Conservation (phyloP, 2,113 vertebrate genomes). For the Pogona vitticeps region DNA sequence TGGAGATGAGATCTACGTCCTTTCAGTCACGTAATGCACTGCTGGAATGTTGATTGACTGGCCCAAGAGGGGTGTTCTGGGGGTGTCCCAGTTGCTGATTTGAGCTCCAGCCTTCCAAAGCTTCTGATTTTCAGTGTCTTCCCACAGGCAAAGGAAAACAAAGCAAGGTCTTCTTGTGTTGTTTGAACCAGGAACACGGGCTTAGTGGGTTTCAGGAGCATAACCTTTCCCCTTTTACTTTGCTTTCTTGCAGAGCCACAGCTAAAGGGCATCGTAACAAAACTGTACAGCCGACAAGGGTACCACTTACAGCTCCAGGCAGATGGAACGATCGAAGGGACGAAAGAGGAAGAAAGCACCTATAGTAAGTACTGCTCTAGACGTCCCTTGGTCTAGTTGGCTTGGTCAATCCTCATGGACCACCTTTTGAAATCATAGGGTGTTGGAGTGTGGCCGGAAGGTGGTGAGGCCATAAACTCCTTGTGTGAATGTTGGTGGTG, state of each 20-base stretch:
- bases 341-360: conserved; percentile 96
- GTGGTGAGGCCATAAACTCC: background rate
- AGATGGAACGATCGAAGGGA: conserved; percentile 98
- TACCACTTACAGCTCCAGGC: conserved; percentile 98
- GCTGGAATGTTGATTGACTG: conserved; percentile 33
- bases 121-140: conserved; percentile 23
- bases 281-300: conserved; percentile 98
- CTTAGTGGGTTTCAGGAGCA: conserved; percentile 12
- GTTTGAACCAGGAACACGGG: background rate
- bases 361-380: conserved; percentile 87
- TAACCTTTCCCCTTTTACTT: conserved; percentile 58
- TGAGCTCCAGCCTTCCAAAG: conserved; percentile 2
- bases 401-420: background rate
- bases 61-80: conserved; percentile 37
- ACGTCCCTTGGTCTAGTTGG: conserved; percentile 16
- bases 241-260: conserved; percentile 90
- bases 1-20: conserved; percentile 47
- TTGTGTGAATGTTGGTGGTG: background rate
- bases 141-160: background rate
- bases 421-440: background rate
- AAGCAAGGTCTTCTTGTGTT: background rate
- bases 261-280: conserved; percentile 99
- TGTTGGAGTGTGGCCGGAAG: background rate
- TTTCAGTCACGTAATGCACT: conserved; percentile 27
- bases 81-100: conserved; percentile 48